These are phyloP conservation scores for Drosophila yooni DNA, from an alignment of 2,888 invertebrate species.

Conservation along the genomic window DNA sequence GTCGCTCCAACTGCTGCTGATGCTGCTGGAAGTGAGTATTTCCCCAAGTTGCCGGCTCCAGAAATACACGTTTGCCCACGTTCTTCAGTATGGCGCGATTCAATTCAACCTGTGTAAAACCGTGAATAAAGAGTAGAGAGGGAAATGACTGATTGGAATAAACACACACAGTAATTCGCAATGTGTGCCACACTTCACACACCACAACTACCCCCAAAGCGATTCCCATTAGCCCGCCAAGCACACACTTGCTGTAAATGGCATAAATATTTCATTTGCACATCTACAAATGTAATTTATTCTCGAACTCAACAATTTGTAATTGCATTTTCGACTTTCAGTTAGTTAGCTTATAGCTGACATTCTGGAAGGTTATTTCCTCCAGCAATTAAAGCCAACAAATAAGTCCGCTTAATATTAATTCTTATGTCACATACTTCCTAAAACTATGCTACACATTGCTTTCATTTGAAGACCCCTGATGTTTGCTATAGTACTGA, in stretches of 20 bases:
- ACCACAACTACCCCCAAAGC: background rate
- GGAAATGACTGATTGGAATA: constrained; percentile 30
- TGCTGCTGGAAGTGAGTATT: constrained; percentile 54
- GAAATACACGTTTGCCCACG: constrained; percentile 89
- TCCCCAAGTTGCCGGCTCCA: constrained; percentile 43
- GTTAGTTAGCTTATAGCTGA: background rate
- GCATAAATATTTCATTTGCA: constrained; percentile 47
- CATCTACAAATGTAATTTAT: constrained; percentile 36
- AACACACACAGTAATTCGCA: background rate
- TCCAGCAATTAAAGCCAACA: background rate
- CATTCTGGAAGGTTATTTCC: background rate
- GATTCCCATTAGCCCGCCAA: background rate
- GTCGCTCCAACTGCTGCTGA: constrained; percentile 46
- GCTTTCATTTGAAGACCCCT: background rate
- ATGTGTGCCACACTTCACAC: constrained; percentile 7
- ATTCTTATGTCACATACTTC: background rate
- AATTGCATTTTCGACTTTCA: constrained; percentile 43
- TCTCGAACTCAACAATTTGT: constrained; percentile 13
- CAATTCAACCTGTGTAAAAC: constrained; percentile 86
- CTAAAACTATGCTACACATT: constrained; percentile 1
- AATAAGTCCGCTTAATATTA: background rate
- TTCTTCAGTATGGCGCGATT: constrained; percentile 91
- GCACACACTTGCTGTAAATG: constrained; percentile 26
- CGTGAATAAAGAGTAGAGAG: constrained; percentile 35
- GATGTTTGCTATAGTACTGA: no score